Evolutionary conservation across 2,888 invertebrate species (phyloP).

Genomic region (Euplagia quadripunctaria): DNA sequence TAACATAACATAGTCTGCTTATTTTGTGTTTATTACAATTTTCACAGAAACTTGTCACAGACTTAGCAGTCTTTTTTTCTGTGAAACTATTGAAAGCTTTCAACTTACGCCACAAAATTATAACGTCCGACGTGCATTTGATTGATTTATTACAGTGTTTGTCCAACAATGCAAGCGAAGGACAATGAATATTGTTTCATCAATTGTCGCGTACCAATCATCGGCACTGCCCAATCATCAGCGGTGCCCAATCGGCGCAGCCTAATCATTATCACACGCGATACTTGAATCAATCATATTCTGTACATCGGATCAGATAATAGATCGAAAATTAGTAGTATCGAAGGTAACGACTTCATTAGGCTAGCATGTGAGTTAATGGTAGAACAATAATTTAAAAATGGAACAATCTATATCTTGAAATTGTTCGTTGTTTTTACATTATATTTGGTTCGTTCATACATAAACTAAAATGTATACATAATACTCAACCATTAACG

Average conservation of each 20-base stretch:
- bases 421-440: too few relatives aligned
- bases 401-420: too few relatives aligned
- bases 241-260: conserved; percentile 55
- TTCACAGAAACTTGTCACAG: not conserved
- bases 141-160: conserved; percentile 82
- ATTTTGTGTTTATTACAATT: too few relatives aligned
- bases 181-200: conserved; percentile 71
- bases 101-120: conserved; percentile 52
- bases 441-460: too few relatives aligned
- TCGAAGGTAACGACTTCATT: conserved; percentile 41
- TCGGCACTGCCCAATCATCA: conserved; percentile 43
- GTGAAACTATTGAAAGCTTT: conserved; percentile 14
- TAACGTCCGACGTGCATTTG: conserved; percentile 69
- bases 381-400: conserved; percentile 6
- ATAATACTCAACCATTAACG: too few relatives aligned
- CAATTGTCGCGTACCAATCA: conserved; percentile 58
- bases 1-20: too few relatives aligned
- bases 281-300: conserved; percentile 51
- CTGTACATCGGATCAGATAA: conserved; percentile 27
- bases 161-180: conserved; percentile 71
- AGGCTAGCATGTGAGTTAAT: conserved; percentile 30
- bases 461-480: too few relatives aligned
- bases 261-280: conserved; percentile 50
- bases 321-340: conserved; percentile 38
- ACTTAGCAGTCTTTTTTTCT: not conserved